phyloP scores from a whole-genome alignment of 1,140 invertebrate species.

The Macrobrachium nipponense region DNA sequence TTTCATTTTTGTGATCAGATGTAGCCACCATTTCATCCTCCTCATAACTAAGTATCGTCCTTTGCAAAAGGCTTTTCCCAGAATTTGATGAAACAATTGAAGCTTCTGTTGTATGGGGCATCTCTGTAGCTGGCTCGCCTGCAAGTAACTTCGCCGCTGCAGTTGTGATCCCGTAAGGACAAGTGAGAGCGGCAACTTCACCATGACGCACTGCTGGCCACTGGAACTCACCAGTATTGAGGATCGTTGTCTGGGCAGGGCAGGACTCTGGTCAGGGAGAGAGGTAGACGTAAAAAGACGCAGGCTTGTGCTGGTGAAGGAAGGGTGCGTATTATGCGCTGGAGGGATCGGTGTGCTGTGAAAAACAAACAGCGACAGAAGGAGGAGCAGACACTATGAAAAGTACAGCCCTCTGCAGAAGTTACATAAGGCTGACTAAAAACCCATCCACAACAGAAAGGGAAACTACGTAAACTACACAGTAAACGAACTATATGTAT shows the following conservation, averaged over 20 bases:
- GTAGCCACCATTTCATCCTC: too few relatives aligned
- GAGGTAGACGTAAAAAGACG: constrained; percentile 44
- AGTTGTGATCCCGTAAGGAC: constrained; percentile 64
- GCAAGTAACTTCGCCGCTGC: too few relatives aligned
- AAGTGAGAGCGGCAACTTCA: constrained; percentile 61
- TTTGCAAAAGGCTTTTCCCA: too few relatives aligned
- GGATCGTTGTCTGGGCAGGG: constrained; percentile 59
- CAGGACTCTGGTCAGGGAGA: constrained; percentile 65
- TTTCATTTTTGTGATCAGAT: too few relatives aligned
- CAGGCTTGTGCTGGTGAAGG: constrained; percentile 12
- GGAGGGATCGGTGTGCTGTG: constrained; percentile 22
- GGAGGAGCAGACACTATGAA: neutral
- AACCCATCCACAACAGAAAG: neutral
- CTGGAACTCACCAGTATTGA: constrained; percentile 65
- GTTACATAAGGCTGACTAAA: neutral
- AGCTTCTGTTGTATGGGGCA: neutral
- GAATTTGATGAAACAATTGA: neutral
- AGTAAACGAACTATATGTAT: too few relatives aligned
- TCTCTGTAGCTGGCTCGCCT: neutral
- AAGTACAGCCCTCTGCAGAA: neutral
- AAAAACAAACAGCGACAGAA: constrained; percentile 21
- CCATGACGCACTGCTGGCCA: constrained; percentile 66
- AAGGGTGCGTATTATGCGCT: too few relatives aligned
- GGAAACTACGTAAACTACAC: neutral
- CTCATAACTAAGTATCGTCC: too few relatives aligned